Evolutionary conservation across 2,113 vertebrate genomes (phyloP), one percentile per base, ranked within the genome.

Genomic region (Rhea pennata): DNA sequence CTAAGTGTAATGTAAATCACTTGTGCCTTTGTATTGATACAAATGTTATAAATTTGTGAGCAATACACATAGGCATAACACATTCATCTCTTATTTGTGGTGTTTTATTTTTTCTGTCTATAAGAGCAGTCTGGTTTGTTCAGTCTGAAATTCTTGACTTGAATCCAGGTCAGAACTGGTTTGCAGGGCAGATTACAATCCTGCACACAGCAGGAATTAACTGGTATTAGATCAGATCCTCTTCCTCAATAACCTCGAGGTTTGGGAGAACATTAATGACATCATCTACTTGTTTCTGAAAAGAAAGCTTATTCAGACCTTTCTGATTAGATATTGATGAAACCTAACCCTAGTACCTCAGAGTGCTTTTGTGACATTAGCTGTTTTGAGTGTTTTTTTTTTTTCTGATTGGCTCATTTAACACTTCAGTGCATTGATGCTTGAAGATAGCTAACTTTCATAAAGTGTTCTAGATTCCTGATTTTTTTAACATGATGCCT

Each of bases 151-250:
- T 94, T 96, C 87, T 95, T 96, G 91, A 92, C 71, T 96, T 56
- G 89, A 87, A 92, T 96, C 94, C 95, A 95, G 82, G 95, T 93
- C 95, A 96, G 67, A 81, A 96, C 46, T 95, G 72, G 72, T 94
- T 95, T 95, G 87, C 56, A 78, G 67, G 67, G 77, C 87, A 88
- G 96, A 89, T 96, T 94, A 96, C 84, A 94, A 33, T 87, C 92
- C 87, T 91, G 89, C 46, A 77, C 74, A 78, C 74, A 92, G 81
- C 67, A 70, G 96, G 95, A 91, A 96, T 95, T 97, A 97, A 80
- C 92, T 91, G 89, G 89, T 93, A 92, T 96, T 96, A 96, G 84
- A 82, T 96, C 95, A 95, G 89, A 90, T 95, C 80, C 70, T 93
- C 84, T 74, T 93, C 94, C 82, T 94, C 27, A 17, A 67, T 78